Evolutionary conservation across 2,113 vertebrate genomes (phyloP).

Genomic region (Dolichotis patagonum): DNA sequence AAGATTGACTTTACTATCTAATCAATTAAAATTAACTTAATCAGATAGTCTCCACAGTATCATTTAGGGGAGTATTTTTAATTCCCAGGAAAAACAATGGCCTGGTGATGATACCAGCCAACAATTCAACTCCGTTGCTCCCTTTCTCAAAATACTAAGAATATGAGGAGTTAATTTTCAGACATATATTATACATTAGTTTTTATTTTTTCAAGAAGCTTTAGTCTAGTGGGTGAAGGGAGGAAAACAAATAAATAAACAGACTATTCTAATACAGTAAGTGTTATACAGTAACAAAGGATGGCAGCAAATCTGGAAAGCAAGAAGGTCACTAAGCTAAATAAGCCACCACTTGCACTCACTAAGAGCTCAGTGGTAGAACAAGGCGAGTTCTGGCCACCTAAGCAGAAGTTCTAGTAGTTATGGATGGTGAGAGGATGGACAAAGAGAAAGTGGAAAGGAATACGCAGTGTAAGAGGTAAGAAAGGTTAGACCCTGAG

Average conservation of each 20-base stretch:
- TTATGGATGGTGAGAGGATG: neutral
- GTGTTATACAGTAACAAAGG: neutral
- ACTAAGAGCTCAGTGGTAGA: neutral
- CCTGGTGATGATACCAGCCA: neutral
- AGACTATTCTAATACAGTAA: neutral
- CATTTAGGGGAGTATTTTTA: conserved; percentile 41
- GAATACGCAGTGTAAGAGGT: neutral
- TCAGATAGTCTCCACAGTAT: neutral
- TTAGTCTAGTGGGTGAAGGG: neutral
- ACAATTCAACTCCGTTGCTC: neutral
- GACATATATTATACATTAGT: neutral
- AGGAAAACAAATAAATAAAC: neutral
- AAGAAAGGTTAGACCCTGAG: neutral
- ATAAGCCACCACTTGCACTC: neutral
- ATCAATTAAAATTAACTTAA: conserved; percentile 59
- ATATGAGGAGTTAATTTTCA: conserved; percentile 1
- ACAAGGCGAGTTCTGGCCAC: neutral
- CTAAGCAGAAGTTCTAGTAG: neutral
- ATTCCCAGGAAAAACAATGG: conserved; percentile 34
- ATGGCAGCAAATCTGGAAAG: neutral
- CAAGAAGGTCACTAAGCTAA: neutral
- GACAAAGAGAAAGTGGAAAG: neutral
- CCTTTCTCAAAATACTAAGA: neutral
- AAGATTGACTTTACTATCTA: conserved; percentile 24
- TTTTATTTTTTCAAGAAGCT: conserved; percentile 10